Evolutionary conservation across 2,888 invertebrate genomes (phyloP), one percentile per base, ranked within the genome.

Genomic region (Pheosia tremula): DNA sequence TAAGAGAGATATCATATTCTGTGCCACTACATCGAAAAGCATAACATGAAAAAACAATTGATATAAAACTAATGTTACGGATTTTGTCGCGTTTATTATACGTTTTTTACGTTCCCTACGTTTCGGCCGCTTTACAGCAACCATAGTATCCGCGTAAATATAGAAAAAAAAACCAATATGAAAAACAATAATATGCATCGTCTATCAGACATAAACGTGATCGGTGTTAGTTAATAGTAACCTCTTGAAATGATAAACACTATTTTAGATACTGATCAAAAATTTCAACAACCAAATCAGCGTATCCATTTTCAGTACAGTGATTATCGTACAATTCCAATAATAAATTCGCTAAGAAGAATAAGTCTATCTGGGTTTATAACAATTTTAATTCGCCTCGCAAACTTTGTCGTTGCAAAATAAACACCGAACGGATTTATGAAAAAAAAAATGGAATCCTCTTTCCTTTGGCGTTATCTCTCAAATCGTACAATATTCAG

Each of bases 401-500:
- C 75, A 80, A 87, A 87, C 81, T 86, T 87, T 80, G 65, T 74
- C 77, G 75, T 73, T 78, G 68, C 38, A 77, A 67, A 77, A 87
- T 84, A 86, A 87, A 87, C 82, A 83, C 79, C 43, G 68, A 61
- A 56, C 59, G 73, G 80, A 76, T 75, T 70, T 68, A 61, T 66
- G 62, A 66, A 67, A 67, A 73, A 67, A 73, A 68, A 62, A 68
- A 62, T 50, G 11, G 58, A 70, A 72, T 72, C 66, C 67, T 64
- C 68, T 86, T 82, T 84, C 81, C 83, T 85, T 85, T 82, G 77
- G 80, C 82, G 84, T 85, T 88, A 89, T 88, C 87, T 87, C 85
- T 81, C 77, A 75, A 89, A 89, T 87, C 85, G 82, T 84, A 87
- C 86, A 87, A 89, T 88, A 89, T 90, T 90, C 86, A 86, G 85